phyloP scores from a whole-genome alignment of 2,797 vertebrate species.

The Mus spretus region DNA sequence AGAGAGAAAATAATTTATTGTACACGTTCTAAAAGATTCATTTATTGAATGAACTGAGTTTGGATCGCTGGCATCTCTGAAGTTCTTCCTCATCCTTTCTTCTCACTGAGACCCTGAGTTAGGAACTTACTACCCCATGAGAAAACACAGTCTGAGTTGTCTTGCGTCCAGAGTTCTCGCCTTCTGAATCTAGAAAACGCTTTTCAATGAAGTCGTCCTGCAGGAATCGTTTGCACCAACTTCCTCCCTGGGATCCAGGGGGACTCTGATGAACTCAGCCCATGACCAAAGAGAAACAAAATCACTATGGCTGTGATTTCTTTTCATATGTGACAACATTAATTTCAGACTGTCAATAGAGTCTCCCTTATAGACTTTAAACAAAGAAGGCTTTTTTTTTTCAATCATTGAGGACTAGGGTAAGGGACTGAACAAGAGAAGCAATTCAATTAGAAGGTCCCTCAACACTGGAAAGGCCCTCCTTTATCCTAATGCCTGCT shows the following conservation, averaged over 20 bases:
- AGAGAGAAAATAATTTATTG: constrained; percentile 19
- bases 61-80: background rate
- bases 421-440: constrained; percentile 34
- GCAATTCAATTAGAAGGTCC: constrained; percentile 14
- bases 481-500: background rate
- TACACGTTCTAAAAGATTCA: constrained; percentile 43
- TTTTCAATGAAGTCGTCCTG: constrained; percentile 15
- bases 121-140: constrained; percentile 21
- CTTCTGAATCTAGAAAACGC: background rate
- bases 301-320: background rate
- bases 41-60: background rate
- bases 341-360: constrained; percentile 21
- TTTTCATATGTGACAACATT: constrained; percentile 27
- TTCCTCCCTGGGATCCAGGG: background rate
- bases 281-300: constrained; percentile 4
- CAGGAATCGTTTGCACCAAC: background rate
- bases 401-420: background rate
- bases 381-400: constrained; percentile 14
- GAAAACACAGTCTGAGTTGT: background rate
- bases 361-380: background rate
- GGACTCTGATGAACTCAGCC: background rate
- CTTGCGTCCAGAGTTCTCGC: background rate
- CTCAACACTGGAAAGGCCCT: background rate
- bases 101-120: background rate
- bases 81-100: background rate